phyloP scores from a whole-genome alignment of 2,888 invertebrate species.

The Rhagonycha fulva region DNA sequence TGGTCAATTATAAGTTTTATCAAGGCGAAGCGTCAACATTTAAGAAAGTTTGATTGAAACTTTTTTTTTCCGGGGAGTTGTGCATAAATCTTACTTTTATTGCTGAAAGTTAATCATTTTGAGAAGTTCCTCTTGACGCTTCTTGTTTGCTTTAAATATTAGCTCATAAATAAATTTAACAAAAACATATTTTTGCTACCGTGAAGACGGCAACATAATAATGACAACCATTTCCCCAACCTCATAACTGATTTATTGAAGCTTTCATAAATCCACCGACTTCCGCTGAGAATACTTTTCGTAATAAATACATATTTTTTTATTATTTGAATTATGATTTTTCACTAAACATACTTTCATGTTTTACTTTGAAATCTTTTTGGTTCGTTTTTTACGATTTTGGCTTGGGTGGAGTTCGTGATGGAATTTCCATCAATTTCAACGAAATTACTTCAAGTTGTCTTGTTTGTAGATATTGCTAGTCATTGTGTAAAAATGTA shows the following conservation, averaged over 20 bases:
- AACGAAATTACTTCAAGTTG: background rate
- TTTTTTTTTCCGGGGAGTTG: slow-evolving; percentile 3
- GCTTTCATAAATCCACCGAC: slow-evolving; percentile 46
- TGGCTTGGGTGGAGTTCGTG: background rate
- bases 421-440: background rate
- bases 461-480: background rate
- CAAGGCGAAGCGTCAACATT: slow-evolving; percentile 3
- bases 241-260: slow-evolving; percentile 48
- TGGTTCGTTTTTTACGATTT: background rate
- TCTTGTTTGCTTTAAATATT: slow-evolving; percentile 50
- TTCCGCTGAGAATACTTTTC: slow-evolving; percentile 39
- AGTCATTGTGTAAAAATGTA: background rate
- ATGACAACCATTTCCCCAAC: slow-evolving; percentile 52
- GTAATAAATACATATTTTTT: slow-evolving; percentile 10
- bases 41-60: slow-evolving; percentile 24
- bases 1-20: background rate
- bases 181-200: slow-evolving; percentile 49
- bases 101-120: slow-evolving; percentile 42
- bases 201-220: slow-evolving; percentile 49
- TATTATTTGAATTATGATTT: background rate
- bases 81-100: slow-evolving; percentile 37
- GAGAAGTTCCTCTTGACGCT: slow-evolving; percentile 33
- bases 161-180: slow-evolving; percentile 52
- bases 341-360: background rate
- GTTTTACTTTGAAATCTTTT: background rate